Evolutionary conservation across 2,797 vertebrate genomes (phyloP), one percentile per base, ranked within the genome.

Genomic region (Sebastes variabilis): DNA sequence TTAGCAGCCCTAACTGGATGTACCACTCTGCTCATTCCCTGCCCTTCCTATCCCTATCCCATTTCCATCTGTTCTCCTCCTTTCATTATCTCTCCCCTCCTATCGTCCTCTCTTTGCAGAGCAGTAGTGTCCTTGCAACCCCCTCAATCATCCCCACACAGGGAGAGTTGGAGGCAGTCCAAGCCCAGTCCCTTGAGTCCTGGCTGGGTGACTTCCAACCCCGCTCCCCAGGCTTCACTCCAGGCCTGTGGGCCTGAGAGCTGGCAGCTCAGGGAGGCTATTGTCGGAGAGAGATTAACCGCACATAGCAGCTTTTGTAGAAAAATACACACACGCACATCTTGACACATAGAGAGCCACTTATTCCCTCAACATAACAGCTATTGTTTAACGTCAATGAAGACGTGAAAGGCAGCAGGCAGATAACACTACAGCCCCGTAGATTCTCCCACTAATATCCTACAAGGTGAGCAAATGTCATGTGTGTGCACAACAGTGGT

Each of bases 251-350:
- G 88, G 89, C 83, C 88, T 72, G 70, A 89, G 84, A 89, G 82
- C 88, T 91, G 91, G 92, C 86, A 90, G 86, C 90, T 89, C 75
- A 68, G 92, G 84, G 84, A 88, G 87, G 56, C 89, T 87, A 91
- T 95, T 92, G 93, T 93, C 62, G 7, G 72, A 72, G 83, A 87
- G 85, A 93, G 93, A 93, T 94, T 94, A 93, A 93, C 92, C 89
- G 89, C 92, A 93, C 87, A 88, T 81, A 79, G 86, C 82, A 93
- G 88, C 86, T 79, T 88, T 90, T 92, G 90, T 93, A 34, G 55
- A 77, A 72, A 87, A 87, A 54, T 77, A 83, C 38, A 64, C 61
- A 38, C 62, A 42, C 22, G 38, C 67, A 66, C 66, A 79, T 46
- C 32, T 49, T 66, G 69, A 86, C 82, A 84, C 22, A 67, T 56